Conservation (phyloP, 2,797 vertebrate species). For the Sebastes hubbsi region DNA sequence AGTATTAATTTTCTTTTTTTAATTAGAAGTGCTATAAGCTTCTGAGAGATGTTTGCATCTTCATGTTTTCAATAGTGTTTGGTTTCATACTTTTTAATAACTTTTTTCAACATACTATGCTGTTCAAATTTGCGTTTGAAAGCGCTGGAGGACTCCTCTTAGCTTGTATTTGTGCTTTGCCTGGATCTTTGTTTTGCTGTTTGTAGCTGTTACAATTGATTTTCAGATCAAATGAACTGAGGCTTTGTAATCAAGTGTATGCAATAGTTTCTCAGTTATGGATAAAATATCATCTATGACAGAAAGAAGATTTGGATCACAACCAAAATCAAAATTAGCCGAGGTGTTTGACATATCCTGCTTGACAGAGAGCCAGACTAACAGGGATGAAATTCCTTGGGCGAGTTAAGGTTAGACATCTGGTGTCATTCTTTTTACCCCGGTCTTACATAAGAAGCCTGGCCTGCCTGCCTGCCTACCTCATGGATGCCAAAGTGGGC, state of each 20-base stretch:
- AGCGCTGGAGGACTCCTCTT: background rate
- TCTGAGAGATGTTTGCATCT: background rate
- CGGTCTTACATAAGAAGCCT: background rate
- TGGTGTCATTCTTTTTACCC: conserved; percentile 21
- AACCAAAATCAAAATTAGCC: conserved; percentile 4
- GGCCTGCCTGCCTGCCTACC: conserved; percentile 77
- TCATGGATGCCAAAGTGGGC: conserved; percentile 99
- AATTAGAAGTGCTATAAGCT: background rate
- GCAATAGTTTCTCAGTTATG: background rate
- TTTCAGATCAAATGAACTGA: background rate
- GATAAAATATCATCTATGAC: background rate
- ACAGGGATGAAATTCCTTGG: conserved; percentile 13
- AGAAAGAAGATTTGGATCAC: background rate
- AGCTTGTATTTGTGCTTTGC: background rate
- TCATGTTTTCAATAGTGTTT: background rate
- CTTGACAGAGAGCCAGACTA: conserved; percentile 2
- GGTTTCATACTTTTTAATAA: background rate
- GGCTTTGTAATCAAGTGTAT: background rate
- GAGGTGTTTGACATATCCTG: background rate
- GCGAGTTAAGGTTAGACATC: conserved; percentile 1
- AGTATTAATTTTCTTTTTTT: background rate
- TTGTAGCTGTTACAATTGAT: background rate
- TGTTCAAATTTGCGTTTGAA: background rate
- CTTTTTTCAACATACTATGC: no score
- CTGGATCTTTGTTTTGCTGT: background rate